Evolutionary conservation across 2,888 invertebrate species (phyloP).

Genomic region (Andrena dorsata): DNA sequence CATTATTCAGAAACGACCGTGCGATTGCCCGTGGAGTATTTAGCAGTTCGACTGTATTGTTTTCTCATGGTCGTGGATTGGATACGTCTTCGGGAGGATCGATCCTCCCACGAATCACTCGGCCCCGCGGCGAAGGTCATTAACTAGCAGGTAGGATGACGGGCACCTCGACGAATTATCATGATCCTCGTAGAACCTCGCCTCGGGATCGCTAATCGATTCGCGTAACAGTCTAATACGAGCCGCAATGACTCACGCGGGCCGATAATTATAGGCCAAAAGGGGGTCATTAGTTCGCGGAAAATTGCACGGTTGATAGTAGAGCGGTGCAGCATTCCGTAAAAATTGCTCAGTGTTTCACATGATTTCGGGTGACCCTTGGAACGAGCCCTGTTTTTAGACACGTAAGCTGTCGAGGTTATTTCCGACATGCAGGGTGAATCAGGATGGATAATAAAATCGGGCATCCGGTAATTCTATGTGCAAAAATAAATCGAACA

Average conservation of each 20-base stretch:
- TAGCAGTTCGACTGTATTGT: slow-evolving; percentile 24
- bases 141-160: slow-evolving; percentile 68
- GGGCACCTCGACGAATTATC: slow-evolving; percentile 74
- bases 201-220: slow-evolving; percentile 58
- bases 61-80: slow-evolving; percentile 55
- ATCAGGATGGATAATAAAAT: not conserved
- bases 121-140: slow-evolving; percentile 67
- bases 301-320: slow-evolving; percentile 48
- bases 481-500: too few species aligned
- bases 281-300: slow-evolving; percentile 46
- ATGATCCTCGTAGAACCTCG: slow-evolving; percentile 66
- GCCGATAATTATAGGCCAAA: slow-evolving; percentile 46
- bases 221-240: slow-evolving; percentile 56
- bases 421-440: not conserved
- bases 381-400: not conserved
- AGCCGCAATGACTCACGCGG: slow-evolving; percentile 51
- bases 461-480: not conserved
- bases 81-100: slow-evolving; percentile 54
- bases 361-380: slow-evolving; percentile 7
- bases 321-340: slow-evolving; percentile 29
- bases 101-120: slow-evolving; percentile 77
- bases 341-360: slow-evolving; percentile 34
- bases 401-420: not conserved
- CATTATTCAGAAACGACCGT: slow-evolving; percentile 26
- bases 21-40: slow-evolving; percentile 29